These are phyloP conservation scores for Physeter macrocephalus DNA, from an alignment of 2,113 vertebrate species.

Conservation along the genomic window DNA sequence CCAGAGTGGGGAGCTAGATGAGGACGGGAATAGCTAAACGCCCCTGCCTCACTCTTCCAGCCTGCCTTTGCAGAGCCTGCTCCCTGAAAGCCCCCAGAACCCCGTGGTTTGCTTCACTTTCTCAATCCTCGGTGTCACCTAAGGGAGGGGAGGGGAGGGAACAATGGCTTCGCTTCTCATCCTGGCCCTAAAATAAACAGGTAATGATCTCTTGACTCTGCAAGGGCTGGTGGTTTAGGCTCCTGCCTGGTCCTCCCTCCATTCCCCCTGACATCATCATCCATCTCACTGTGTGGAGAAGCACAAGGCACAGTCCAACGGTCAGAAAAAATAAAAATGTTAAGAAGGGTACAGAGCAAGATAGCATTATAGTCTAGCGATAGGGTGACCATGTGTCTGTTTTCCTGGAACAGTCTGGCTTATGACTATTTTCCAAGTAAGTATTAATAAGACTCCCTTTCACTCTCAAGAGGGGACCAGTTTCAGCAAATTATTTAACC, in stretches of 20 bases:
- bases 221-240: background rate
- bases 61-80: constrained; percentile 31
- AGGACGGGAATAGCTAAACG: constrained; percentile 64
- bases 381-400: background rate
- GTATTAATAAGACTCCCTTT: background rate
- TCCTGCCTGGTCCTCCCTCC: background rate
- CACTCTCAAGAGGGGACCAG: background rate
- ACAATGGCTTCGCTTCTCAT: background rate
- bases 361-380: background rate
- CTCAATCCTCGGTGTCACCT: background rate
- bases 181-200: background rate
- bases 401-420: background rate
- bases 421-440: background rate
- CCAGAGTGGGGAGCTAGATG: constrained; percentile 70
- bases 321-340: background rate
- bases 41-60: constrained; percentile 51
- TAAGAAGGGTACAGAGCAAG: background rate
- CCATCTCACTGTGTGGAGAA: background rate
- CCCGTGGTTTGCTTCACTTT: background rate
- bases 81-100: background rate
- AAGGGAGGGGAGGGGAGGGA: background rate
- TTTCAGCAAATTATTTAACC: background rate
- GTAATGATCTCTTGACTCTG: background rate
- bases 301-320: background rate
- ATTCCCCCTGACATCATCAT: background rate